Conservation (phyloP, 2,797 vertebrate genomes). For the Tenualosa ilisha region DNA sequence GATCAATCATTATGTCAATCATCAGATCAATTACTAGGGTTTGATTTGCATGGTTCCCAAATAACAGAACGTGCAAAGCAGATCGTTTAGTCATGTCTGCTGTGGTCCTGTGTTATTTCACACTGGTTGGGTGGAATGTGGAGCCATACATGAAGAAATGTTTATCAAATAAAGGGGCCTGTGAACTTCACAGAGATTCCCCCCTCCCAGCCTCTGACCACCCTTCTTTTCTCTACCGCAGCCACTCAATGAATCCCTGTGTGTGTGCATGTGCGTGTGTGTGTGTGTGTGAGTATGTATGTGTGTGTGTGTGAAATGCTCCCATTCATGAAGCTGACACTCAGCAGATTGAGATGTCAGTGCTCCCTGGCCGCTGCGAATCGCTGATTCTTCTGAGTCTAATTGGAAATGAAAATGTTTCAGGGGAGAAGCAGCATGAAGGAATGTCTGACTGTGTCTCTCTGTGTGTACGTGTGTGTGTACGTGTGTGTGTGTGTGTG, state of each 20-base stretch:
- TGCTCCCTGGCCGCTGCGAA: slow-evolving; percentile 85
- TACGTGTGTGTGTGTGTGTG: background rate
- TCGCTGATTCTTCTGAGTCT: slow-evolving; percentile 91
- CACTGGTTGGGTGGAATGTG: background rate
- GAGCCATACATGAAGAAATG: background rate
- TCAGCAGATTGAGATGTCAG: slow-evolving; percentile 96
- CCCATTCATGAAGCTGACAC: slow-evolving; percentile 90
- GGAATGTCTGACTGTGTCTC: slow-evolving; percentile 31
- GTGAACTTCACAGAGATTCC: background rate
- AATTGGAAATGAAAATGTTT: slow-evolving; percentile 97
- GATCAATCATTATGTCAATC: background rate
- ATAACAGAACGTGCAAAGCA: background rate
- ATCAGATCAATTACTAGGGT: background rate
- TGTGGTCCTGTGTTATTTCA: background rate
- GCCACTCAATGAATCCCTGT: background rate
- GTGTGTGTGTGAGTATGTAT: slow-evolving; percentile 69
- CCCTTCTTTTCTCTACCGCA: background rate
- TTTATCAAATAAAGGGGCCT: background rate
- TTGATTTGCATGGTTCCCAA: background rate
- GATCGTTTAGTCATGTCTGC: background rate
- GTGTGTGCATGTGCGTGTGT: slow-evolving; percentile 61
- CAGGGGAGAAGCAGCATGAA: slow-evolving; percentile 62
- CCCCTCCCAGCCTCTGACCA: background rate
- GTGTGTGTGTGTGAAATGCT: slow-evolving; percentile 77
- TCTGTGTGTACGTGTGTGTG: slow-evolving; percentile 6